Evolutionary conservation across 2,113 vertebrate species (phyloP), one percentile per base, ranked within the genome.

Genomic region (Pangasianodon gigas): DNA sequence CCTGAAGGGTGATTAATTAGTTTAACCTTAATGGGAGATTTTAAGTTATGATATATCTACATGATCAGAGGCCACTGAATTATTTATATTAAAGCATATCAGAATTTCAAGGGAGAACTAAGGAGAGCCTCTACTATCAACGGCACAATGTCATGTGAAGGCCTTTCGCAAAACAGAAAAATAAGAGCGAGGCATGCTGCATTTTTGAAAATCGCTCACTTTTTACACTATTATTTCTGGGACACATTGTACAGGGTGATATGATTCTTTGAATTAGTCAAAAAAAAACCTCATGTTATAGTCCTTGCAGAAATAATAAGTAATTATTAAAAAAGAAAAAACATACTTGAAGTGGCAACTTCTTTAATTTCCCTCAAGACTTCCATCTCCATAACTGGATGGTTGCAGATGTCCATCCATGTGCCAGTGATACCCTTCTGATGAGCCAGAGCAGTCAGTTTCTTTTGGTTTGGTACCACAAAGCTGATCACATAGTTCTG

Each of bases 401-500:
- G 95, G 91, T 97, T 99, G 94, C 98, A 99, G 93, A 99, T 96
- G 86, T 99, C 98, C 87, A 96, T 97, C 97, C 97, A 99, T 48
- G 92, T 93, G 32, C 96, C 97, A 79, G 91, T 90, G 5, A 99
- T 94, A 9, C 97, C 96, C 10, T 97, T 97, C 95, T 96, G 96
- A 91, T 96, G 96, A 81, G 98, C 98, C 92, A 99, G 75, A 14
- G 95, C 94, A 0, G 92, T 98, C 94, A 99, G 91, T 89, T 90
- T 97, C 94, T 98, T 99, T 93, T 98, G 98, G 92, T 99, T 99
- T 24, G 98, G 98, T 93, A 99, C 98, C 95, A 99, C 98, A 89
- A 99, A 98, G 94, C 98, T 99, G 95, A 99, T 99, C 91, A 99
- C 97, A 0, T 99, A 99, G 90, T 98, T 99, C 94, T 99, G 98